Conservation (phyloP, 1,140 invertebrate genomes). For the Atopsyche davidsoni region DNA sequence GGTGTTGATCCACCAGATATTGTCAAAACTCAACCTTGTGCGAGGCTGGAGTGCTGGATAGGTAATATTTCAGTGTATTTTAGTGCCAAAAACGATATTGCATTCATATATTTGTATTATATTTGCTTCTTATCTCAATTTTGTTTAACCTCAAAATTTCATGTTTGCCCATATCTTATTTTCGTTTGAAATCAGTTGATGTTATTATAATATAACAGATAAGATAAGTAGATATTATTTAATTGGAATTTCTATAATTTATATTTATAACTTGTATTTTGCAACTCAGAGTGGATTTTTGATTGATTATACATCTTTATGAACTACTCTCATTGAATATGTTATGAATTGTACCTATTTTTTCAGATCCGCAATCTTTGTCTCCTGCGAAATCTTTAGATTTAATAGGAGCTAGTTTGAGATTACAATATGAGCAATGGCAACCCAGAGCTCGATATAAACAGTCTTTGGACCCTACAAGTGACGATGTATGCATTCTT, state of each 20-base stretch:
- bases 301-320: too few species aligned
- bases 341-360: constrained; percentile 27
- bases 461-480: constrained; percentile 92
- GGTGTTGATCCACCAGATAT: constrained; percentile 98
- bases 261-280: too few species aligned
- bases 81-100: too few species aligned
- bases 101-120: too few species aligned
- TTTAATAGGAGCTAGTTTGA: constrained; percentile 83
- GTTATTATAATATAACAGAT: too few species aligned
- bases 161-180: too few species aligned
- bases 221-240: too few species aligned
- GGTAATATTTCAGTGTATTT: constrained; percentile 51
- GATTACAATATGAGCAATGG: constrained; percentile 97
- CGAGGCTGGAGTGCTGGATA: constrained; percentile 95
- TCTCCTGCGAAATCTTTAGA: constrained; percentile 92
- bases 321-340: constrained; percentile 3
- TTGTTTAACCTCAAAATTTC: constrained; percentile 6
- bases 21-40: constrained; percentile 94
- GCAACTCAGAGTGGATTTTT: too few species aligned
- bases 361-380: constrained; percentile 70
- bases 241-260: too few species aligned
- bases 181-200: too few species aligned
- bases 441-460: constrained; percentile 96
- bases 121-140: constrained; percentile 11
- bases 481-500: constrained; percentile 65